Evolutionary conservation across 1,140 invertebrate genomes (phyloP).

Genomic region (Cotesia vestalis): DNA sequence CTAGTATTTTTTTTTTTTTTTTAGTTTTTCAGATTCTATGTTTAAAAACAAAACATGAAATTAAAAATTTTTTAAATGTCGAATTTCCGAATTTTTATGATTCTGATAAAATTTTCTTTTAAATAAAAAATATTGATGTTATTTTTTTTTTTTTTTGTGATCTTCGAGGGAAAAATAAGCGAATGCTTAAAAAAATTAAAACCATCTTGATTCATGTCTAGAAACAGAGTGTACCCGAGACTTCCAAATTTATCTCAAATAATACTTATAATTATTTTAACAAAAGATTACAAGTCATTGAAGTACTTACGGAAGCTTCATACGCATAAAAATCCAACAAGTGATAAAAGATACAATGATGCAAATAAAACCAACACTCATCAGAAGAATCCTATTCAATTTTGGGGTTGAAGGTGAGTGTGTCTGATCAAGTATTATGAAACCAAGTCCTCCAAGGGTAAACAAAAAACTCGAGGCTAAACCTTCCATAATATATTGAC

Average conservation of each 20-base stretch:
- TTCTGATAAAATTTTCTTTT: too few species aligned
- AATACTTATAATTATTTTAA: conserved; percentile 31
- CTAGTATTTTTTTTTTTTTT: conserved; percentile 32
- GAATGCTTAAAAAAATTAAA: too few species aligned
- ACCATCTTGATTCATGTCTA: not conserved
- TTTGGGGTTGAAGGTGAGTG: conserved; percentile 91
- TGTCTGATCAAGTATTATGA: conserved; percentile 95
- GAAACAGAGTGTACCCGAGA: not conserved
- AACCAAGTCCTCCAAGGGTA: conserved; percentile 93
- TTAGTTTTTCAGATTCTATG: not conserved
- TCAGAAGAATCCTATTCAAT: conserved; percentile 90
- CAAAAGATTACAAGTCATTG: conserved; percentile 1
- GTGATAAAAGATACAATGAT: conserved; percentile 95
- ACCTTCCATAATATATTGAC: conserved; percentile 99
- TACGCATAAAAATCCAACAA: conserved; percentile 98
- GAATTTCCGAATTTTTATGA: too few species aligned
- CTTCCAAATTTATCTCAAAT: not conserved
- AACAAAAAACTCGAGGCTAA: conserved; percentile 96
- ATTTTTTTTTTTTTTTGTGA: too few species aligned
- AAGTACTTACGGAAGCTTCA: conserved; percentile 89
- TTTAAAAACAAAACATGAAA: too few species aligned
- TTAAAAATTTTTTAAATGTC: too few species aligned
- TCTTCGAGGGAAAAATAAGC: too few species aligned
- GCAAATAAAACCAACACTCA: conserved; percentile 91
- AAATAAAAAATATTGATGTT: too few species aligned